Conservation (phyloP, 2,888 invertebrate genomes). For the Morpho helenor region DNA sequence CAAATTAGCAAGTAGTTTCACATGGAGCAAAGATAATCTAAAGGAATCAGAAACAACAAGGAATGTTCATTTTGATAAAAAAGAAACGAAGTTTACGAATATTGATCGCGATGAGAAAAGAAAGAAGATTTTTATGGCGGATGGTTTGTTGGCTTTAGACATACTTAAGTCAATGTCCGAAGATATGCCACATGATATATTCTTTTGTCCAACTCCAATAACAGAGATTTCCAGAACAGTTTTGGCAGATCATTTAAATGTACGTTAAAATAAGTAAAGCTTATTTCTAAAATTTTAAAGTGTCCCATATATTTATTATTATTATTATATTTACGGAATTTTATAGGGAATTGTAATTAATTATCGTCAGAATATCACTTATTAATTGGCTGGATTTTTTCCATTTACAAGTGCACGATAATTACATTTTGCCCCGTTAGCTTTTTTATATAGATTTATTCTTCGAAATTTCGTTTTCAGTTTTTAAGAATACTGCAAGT, state of each 20-base stretch:
- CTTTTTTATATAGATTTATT: too few species aligned
- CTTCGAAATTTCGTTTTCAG: too few species aligned
- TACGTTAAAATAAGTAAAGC: conserved; percentile 22
- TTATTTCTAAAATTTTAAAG: background rate
- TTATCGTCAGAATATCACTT: too few species aligned
- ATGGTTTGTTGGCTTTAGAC: conserved; percentile 56
- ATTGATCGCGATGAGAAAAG: conserved; percentile 18
- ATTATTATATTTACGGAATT: too few species aligned
- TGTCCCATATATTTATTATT: too few species aligned
- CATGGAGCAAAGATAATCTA: conserved; percentile 21
- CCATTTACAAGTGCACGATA: too few species aligned
- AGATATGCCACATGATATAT: conserved; percentile 46
- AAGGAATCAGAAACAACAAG: conserved; percentile 17
- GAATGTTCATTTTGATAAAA: conserved; percentile 19
- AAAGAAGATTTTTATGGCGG: conserved; percentile 54
- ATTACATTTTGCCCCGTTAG: too few species aligned
- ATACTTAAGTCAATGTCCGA: conserved; percentile 48
- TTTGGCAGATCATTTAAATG: conserved; percentile 54
- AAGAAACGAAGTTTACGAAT: conserved; percentile 14
- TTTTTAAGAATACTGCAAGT: too few species aligned
- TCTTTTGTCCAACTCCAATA: conserved; percentile 51
- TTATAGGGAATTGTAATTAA: too few species aligned
- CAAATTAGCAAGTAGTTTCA: conserved; percentile 53
- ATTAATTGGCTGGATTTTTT: too few species aligned
- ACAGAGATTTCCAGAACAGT: conserved; percentile 44